Conservation (phyloP, 2,113 vertebrate genomes). For the Thalassoma bifasciatum region DNA sequence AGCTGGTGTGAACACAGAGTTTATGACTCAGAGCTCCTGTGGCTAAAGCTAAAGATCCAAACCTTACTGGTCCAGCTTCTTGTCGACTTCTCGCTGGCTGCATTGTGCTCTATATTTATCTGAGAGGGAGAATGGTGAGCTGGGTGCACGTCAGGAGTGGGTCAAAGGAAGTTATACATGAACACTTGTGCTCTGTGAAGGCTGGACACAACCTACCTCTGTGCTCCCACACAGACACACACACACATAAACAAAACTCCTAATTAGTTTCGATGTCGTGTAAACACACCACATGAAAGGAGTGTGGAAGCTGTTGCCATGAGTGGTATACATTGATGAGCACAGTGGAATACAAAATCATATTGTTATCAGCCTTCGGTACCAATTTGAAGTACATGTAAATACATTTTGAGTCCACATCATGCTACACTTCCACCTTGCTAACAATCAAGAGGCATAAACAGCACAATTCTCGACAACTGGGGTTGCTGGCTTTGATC, state of each 20-base stretch:
- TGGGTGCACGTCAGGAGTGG: slow-evolving; percentile 49
- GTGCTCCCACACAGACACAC: slow-evolving; percentile 4
- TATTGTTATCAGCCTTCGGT: too few relatives aligned
- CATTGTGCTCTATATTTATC: slow-evolving; percentile 62
- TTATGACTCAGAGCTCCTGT: slow-evolving; percentile 35
- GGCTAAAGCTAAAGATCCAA: slow-evolving; percentile 23
- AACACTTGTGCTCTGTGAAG: slow-evolving; percentile 77
- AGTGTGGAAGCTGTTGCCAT: not conserved
- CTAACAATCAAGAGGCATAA: too few relatives aligned
- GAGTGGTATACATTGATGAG: not conserved
- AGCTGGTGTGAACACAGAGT: slow-evolving; percentile 51
- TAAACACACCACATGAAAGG: slow-evolving; percentile 27
- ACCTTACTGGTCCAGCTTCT: slow-evolving; percentile 36
- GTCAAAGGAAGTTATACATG: slow-evolving; percentile 86
- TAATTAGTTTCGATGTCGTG: slow-evolving; percentile 19
- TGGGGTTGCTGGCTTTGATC: too few relatives aligned
- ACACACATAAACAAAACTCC: slow-evolving; percentile 19
- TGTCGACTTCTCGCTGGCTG: slow-evolving; percentile 55
- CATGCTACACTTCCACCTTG: too few relatives aligned
- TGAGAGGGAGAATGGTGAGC: slow-evolving; percentile 45
- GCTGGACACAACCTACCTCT: slow-evolving; percentile 33
- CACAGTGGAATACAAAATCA: not conserved
- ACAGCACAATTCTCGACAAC: too few relatives aligned
- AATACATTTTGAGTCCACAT: too few relatives aligned
- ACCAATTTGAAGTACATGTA: too few relatives aligned